These are phyloP conservation scores for Pangasius djambal DNA, from an alignment of 2,797 vertebrate species.

Conservation along the genomic window DNA sequence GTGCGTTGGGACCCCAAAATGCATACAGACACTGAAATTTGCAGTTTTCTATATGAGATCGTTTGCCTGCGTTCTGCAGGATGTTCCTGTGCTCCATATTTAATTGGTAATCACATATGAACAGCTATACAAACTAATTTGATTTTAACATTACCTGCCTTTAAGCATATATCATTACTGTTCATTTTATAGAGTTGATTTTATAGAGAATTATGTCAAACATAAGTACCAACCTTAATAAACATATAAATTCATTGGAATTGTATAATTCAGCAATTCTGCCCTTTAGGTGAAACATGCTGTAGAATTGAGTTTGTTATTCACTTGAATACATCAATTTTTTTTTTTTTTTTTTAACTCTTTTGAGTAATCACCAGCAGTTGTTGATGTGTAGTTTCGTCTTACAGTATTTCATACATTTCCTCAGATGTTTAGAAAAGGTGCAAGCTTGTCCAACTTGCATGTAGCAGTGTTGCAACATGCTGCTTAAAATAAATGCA, in stretches of 20 bases:
- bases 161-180: background rate
- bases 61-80: background rate
- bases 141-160: background rate
- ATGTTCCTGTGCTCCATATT: background rate
- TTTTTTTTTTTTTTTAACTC: background rate
- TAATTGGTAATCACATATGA: no score
- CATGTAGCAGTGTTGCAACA: slow-evolving; percentile 38
- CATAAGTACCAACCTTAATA: background rate
- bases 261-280: background rate
- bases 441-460: slow-evolving; percentile 47
- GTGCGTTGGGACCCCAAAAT: background rate
- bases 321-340: background rate
- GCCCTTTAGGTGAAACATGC: background rate
- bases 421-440: slow-evolving; percentile 35
- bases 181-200: background rate
- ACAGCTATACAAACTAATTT: background rate
- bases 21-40: background rate
- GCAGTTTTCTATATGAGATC: background rate
- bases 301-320: background rate
- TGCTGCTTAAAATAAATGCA: slow-evolving; percentile 55
- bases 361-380: background rate
- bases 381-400: background rate
- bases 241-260: background rate
- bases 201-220: background rate
- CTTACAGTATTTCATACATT: slow-evolving; percentile 44